Percentiles rank a stretch among this genome's conserved stretches.
Conservation (phyloP, 2,888 invertebrate species). For the Zelleria hepariella region DNA sequence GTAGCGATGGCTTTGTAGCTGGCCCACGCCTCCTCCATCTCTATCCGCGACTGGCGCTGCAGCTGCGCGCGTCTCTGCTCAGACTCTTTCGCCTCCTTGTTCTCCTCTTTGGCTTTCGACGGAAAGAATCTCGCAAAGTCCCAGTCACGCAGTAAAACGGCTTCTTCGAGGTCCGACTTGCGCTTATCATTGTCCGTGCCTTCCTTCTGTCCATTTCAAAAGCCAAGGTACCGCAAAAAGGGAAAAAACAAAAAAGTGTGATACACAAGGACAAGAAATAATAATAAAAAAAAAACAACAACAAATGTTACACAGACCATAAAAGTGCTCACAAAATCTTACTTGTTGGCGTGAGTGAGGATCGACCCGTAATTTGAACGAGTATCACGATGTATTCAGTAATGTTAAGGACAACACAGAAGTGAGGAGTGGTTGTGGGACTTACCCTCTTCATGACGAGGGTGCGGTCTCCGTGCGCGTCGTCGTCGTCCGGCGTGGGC, state of each 20-base stretch:
- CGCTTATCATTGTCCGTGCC: constrained; percentile 48
- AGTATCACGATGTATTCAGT: constrained; percentile 6
- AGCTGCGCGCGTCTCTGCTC: constrained; percentile 51
- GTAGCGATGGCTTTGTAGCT: constrained; percentile 59
- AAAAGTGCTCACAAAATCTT: constrained; percentile 59
- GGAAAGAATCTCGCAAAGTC: constrained; percentile 90
- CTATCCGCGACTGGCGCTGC: constrained; percentile 58
- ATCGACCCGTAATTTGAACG: background rate
- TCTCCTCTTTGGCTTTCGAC: constrained; percentile 40
- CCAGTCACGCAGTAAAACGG: constrained; percentile 87
- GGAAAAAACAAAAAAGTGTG: constrained; percentile 19
- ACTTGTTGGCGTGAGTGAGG: constrained; percentile 55
- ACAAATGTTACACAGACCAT: constrained; percentile 9
- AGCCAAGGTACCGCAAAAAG: constrained; percentile 22
- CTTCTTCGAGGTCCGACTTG: constrained; percentile 79
- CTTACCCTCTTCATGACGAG: constrained; percentile 94
- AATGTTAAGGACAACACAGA: background rate
- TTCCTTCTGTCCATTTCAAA: constrained; percentile 47
- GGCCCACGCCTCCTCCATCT: constrained; percentile 61
- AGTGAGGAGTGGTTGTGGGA: constrained; percentile 19
- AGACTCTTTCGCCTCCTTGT: constrained; percentile 34
- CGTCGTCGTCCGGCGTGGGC: constrained; percentile 95
- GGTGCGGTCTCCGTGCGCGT: constrained; percentile 84
- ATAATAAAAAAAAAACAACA: constrained; percentile 5
- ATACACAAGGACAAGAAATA: constrained; percentile 16